These are phyloP conservation scores for Euzetes globulus DNA, from an alignment of 2,888 invertebrate species.

Conservation along the genomic window DNA sequence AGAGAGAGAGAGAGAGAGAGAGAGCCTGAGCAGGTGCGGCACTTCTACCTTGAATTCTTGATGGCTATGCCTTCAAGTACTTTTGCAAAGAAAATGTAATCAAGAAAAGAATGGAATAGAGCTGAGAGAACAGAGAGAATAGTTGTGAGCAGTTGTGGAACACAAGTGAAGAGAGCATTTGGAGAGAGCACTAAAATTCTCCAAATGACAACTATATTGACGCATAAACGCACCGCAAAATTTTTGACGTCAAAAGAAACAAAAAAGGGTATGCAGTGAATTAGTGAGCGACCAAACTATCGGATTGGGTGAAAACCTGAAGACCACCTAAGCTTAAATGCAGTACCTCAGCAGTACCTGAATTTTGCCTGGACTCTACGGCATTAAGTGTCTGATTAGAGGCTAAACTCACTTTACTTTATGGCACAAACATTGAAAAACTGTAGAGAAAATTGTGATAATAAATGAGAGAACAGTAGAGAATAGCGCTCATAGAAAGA, in stretches of 20 bases:
- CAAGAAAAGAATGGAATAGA: slow-evolving; percentile 21
- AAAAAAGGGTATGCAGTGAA: slow-evolving; percentile 26
- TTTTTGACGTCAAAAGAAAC: slow-evolving; percentile 22
- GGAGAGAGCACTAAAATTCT: background rate
- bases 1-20: background rate
- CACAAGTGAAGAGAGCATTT: slow-evolving; percentile 11
- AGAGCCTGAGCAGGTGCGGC: slow-evolving; percentile 20
- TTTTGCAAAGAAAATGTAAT: slow-evolving; percentile 28
- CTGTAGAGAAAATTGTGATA: slow-evolving; percentile 21
- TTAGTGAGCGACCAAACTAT: slow-evolving; percentile 7
- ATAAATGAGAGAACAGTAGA: slow-evolving; percentile 15
- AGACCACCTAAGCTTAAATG: slow-evolving; percentile 21
- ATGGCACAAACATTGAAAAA: slow-evolving; percentile 17
- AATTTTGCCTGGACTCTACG: background rate
- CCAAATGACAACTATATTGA: slow-evolving; percentile 24
- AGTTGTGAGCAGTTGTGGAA: background rate
- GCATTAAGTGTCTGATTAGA: slow-evolving; percentile 31
- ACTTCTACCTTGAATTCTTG: slow-evolving; percentile 27
- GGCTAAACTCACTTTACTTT: slow-evolving; percentile 23
- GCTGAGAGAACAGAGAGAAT: background rate
- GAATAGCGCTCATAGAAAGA: background rate
- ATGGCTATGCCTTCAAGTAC: slow-evolving; percentile 25
- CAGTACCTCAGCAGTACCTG: background rate
- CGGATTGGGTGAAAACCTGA: slow-evolving; percentile 17
- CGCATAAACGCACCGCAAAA: slow-evolving; percentile 29